Base-by-base conservation (phyloP, 1,140 invertebrate genomes). In the Halictus rubicundus region DNA sequence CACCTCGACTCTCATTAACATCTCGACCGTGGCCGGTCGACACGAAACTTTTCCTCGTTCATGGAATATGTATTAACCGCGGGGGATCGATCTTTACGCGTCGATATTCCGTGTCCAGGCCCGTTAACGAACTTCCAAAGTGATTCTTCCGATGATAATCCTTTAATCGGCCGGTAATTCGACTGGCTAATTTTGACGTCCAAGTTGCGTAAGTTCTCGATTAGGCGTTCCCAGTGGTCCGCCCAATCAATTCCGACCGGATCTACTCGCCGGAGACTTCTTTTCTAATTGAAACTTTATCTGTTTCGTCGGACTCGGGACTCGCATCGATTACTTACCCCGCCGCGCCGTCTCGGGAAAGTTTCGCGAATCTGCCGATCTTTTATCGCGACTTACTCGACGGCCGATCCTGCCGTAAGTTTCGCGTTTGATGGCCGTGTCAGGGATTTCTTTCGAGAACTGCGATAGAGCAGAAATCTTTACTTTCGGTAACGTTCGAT, bases 1-100 rank as follows among this genome's bases (percentile, higher is more conserved):
- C 75, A 71, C 54, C 70, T 77, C 83, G 72, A n/a, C 72, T 82
- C 80, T 71, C 78, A 87, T 88, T 88, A 86, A 87, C 83, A 84
- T 87, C 80, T 72, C 72, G 80, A 71, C 68, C 76, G 82, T 32
- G 81, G 69, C 74, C 81, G 70, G 60, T 27, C 19, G 52, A 49
- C 81, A 81, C 65, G 65, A 81, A 78, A 81, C 81, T 59, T 68
- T 80, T 64, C n/a, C 57, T 27, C 68, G 72, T 57, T 74, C 75
- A 76, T 64, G 68, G 74, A 83, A 70, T 81, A 77, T 77, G 79
- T 81, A 81, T 81, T 73, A 61, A 57, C 52, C 8, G 21, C 37
- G 52, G 52, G 66, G 14, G 59, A 80, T 84, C 72, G 78, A 69
- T 63, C 65, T 68, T 25, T 19, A 4, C 37, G 25, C 4, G 25